Conservation (phyloP, 2,113 vertebrate genomes). For the Perccottus glenii region DNA sequence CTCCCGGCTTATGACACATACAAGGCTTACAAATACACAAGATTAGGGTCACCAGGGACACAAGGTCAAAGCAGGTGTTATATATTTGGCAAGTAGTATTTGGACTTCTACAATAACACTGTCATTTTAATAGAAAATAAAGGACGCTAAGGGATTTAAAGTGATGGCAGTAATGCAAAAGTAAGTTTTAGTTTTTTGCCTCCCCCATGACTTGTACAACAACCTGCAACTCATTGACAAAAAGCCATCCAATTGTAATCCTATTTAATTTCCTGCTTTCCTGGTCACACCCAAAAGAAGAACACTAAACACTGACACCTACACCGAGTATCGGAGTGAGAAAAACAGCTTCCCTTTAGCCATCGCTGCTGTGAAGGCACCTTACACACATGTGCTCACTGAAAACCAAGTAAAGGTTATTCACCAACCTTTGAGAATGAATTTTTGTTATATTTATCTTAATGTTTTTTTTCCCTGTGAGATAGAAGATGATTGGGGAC, state of each 20-base stretch:
- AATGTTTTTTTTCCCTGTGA: conserved; percentile 57
- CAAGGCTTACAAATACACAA: background rate
- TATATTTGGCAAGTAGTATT: too few species aligned
- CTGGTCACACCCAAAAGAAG: too few species aligned
- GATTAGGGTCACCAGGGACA: background rate
- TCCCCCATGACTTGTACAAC: too few species aligned
- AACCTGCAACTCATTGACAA: too few species aligned
- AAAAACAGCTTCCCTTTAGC: conserved; percentile 40
- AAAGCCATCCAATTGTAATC: too few species aligned
- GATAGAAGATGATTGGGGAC: conserved; percentile 42
- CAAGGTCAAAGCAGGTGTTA: too few species aligned
- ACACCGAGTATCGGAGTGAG: conserved; percentile 24
- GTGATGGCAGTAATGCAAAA: too few species aligned
- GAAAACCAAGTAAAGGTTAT: conserved; percentile 48
- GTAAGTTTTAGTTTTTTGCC: too few species aligned
- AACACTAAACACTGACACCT: background rate
- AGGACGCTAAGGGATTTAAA: too few species aligned
- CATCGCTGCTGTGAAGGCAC: conserved; percentile 39
- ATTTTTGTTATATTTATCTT: conserved; percentile 63
- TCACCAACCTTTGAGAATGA: conserved; percentile 51
- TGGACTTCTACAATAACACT: too few species aligned
- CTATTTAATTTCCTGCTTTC: too few species aligned
- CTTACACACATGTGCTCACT: conserved; percentile 37
- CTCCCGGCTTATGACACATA: background rate
- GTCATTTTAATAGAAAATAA: too few species aligned